phyloP scores from a whole-genome alignment of 2,113 vertebrate genomes.

The Oncorhynchus mykiss region DNA sequence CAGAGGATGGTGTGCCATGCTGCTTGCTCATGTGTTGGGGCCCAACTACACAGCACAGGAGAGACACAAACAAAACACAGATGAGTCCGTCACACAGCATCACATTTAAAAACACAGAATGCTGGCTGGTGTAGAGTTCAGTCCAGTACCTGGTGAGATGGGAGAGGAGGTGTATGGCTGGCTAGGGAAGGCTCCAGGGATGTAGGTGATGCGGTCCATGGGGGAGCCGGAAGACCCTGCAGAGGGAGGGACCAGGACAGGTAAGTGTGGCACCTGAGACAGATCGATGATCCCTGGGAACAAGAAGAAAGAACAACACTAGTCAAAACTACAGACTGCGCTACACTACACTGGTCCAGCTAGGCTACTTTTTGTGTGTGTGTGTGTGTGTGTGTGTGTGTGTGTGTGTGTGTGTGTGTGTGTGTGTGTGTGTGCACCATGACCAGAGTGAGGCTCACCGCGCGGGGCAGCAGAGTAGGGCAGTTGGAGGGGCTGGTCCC shows the following conservation, averaged over 20 bases:
- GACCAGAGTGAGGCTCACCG: slow-evolving; percentile 20
- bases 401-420: background rate
- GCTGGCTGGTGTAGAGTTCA: too few relatives aligned
- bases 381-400: background rate
- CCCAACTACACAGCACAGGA: slow-evolving; percentile 74
- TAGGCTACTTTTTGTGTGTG: background rate
- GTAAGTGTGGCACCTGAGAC: slow-evolving; percentile 93
- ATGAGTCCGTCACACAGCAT: too few relatives aligned
- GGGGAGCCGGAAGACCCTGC: slow-evolving; percentile 81
- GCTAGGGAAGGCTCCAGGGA: slow-evolving; percentile 82
- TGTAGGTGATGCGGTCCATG: slow-evolving; percentile 94
- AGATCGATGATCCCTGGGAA: slow-evolving; percentile 88
- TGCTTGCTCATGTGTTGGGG: slow-evolving; percentile 87
- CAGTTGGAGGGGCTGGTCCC: slow-evolving; percentile 86
- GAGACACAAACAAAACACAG: background rate
- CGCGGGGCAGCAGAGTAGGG: slow-evolving; percentile 83
- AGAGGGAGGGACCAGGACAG: slow-evolving; percentile 83
- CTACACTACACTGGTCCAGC: background rate
- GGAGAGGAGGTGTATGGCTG: slow-evolving; percentile 88
- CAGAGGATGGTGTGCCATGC: slow-evolving; percentile 66
- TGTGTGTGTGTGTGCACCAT: background rate
- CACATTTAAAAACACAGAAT: too few relatives aligned
- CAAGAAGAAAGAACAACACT: slow-evolving; percentile 26
- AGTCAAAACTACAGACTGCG: slow-evolving; percentile 12
- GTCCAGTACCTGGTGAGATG: slow-evolving; percentile 86